phyloP scores from a whole-genome alignment of 1,140 invertebrate species.

The Macrocentrus cingulum region DNA sequence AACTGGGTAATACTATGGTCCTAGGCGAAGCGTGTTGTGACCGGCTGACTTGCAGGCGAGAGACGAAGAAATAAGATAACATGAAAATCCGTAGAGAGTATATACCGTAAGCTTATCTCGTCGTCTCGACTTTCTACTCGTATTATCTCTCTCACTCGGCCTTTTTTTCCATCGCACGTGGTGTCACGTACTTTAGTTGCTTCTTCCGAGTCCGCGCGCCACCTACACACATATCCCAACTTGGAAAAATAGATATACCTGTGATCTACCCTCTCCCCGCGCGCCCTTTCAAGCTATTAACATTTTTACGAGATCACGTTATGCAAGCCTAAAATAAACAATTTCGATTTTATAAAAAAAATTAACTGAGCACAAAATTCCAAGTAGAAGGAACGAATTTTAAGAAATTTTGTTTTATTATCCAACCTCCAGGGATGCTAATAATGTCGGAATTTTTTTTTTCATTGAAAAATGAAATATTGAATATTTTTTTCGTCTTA shows the following conservation, averaged over 20 bases:
- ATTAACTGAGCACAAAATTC: too few species aligned
- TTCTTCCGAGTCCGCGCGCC: constrained; percentile 27
- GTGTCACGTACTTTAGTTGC: constrained; percentile 37
- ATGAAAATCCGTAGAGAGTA: constrained; percentile 31
- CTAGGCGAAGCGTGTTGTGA: constrained; percentile 17
- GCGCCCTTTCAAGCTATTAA: too few species aligned
- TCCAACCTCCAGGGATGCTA: too few species aligned
- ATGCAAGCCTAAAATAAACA: constrained; percentile 30
- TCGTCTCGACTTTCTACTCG: background rate
- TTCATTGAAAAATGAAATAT: too few species aligned
- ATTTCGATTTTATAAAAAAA: constrained; percentile 43
- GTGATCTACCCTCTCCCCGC: constrained; percentile 6
- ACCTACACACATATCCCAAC: too few species aligned
- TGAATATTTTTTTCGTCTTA: too few species aligned
- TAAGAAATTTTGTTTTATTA: too few species aligned
- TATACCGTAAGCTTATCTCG: constrained; percentile 28
- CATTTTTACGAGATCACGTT: constrained; percentile 55
- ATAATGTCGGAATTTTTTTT: too few species aligned
- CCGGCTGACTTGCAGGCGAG: background rate
- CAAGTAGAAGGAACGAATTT: too few species aligned
- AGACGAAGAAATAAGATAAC: constrained; percentile 22
- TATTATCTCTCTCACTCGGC: background rate
- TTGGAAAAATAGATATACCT: constrained; percentile 22
- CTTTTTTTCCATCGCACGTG: constrained; percentile 31
- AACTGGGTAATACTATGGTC: constrained; percentile 15